phyloP scores from a whole-genome alignment of 2,113 vertebrate species.

The Cinclus cinclus region DNA sequence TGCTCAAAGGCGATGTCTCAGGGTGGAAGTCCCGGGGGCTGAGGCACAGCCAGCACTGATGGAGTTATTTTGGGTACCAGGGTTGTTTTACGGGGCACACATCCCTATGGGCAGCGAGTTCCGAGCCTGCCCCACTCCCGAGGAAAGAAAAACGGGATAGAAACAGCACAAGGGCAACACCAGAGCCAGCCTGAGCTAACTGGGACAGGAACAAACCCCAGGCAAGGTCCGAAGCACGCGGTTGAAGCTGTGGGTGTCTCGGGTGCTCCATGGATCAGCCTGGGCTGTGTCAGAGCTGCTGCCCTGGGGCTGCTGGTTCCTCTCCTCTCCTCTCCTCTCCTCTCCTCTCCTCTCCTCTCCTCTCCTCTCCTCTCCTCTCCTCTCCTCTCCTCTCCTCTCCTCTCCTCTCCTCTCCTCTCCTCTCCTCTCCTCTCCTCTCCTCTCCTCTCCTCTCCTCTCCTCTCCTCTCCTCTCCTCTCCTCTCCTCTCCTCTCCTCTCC shows the following conservation, averaged over 20 bases:
- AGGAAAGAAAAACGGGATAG: fast-evolving
- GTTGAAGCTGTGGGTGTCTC: fast-evolving
- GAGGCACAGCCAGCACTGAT: not conserved
- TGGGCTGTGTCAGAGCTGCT: fast-evolving
- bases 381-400: no score
- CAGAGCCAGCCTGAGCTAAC: not conserved
- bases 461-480: not conserved
- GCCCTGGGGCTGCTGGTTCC: not conserved
- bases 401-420: no score
- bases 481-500: not conserved
- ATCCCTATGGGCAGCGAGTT: not conserved
- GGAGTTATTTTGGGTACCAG: not conserved
- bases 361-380: no score
- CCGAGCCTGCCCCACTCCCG: fast-evolving
- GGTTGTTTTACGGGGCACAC: not conserved
- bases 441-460: no score
- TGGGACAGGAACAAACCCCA: not conserved
- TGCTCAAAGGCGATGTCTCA: not conserved
- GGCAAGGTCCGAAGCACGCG: not conserved
- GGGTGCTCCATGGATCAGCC: not conserved
- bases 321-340: not conserved
- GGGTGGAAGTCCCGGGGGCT: not conserved
- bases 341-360: not conserved
- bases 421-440: not conserved
- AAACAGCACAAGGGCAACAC: not conserved